These are phyloP conservation scores for Gymnogyps californianus DNA, from an alignment of 2,113 vertebrate genomes.

Conservation along the genomic window DNA sequence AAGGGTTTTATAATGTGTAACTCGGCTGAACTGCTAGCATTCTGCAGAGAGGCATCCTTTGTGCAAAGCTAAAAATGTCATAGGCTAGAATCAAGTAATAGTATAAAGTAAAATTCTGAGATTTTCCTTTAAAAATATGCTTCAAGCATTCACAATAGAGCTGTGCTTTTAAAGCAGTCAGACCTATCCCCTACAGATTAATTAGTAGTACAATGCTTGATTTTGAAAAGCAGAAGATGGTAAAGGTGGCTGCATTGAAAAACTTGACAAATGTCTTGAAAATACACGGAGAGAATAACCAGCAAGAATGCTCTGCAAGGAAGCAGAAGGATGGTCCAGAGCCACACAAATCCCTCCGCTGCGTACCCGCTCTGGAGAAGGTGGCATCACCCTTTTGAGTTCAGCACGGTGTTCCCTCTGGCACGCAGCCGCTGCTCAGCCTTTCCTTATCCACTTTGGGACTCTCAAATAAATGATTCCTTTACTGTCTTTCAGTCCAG, in stretches of 20 bases:
- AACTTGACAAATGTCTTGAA: constrained; percentile 19
- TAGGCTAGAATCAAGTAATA: constrained; percentile 13
- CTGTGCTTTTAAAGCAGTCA: constrained; percentile 40
- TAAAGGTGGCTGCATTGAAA: background rate
- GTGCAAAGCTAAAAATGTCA: constrained; percentile 58
- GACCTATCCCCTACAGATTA: constrained; percentile 57
- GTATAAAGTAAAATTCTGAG: constrained; percentile 29
- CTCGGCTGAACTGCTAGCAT: background rate
- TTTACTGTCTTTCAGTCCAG: background rate
- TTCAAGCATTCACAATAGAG: constrained; percentile 12
- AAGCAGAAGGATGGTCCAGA: background rate
- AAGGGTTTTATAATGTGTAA: constrained; percentile 37
- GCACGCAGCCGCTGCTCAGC: background rate
- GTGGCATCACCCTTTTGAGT: background rate
- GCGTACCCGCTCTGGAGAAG: accelerated
- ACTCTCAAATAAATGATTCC: background rate
- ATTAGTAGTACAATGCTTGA: constrained; percentile 39
- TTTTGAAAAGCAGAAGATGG: constrained; percentile 34
- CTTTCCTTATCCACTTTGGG: background rate
- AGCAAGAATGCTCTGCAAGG: background rate
- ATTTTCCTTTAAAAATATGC: constrained; percentile 35
- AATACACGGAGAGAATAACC: background rate
- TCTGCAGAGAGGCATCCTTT: constrained; percentile 44
- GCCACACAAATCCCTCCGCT: accelerated
- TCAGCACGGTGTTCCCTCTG: background rate